phyloP scores from a whole-genome alignment of 2,888 invertebrate genomes.

The Gasteruption jaculator region DNA sequence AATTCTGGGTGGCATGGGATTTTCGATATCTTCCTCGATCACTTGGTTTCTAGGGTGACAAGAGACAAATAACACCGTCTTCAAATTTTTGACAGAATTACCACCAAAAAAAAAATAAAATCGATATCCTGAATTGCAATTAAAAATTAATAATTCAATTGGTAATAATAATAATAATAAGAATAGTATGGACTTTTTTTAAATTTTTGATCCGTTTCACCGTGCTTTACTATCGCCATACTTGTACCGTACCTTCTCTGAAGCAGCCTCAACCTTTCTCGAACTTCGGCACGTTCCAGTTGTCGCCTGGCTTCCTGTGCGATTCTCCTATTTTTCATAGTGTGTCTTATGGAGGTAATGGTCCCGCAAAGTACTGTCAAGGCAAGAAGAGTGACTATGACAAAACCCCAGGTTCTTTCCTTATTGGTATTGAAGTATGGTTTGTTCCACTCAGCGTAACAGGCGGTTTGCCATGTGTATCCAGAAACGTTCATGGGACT shows the following conservation, averaged over 20 bases:
- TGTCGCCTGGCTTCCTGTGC: slow-evolving; percentile 56
- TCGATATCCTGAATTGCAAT: not conserved
- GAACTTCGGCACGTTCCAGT: slow-evolving; percentile 58
- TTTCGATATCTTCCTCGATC: slow-evolving; percentile 28
- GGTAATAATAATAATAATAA: no score
- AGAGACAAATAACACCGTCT: slow-evolving; percentile 1
- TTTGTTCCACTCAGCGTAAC: slow-evolving; percentile 59
- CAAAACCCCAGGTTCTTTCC: slow-evolving; percentile 36
- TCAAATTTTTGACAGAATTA: slow-evolving; percentile 4
- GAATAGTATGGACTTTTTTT: no score
- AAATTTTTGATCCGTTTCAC: no score
- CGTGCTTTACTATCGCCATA: not conserved
- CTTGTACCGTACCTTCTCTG: slow-evolving; percentile 48
- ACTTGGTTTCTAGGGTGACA: slow-evolving; percentile 33
- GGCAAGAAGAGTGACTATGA: slow-evolving; percentile 35
- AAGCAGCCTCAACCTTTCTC: slow-evolving; percentile 54
- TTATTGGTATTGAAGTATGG: slow-evolving; percentile 19
- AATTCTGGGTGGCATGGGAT: slow-evolving; percentile 56
- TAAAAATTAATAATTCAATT: slow-evolving; percentile 2
- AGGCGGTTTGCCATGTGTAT: slow-evolving; percentile 66
- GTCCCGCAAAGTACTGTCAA: slow-evolving; percentile 56
- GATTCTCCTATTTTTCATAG: slow-evolving; percentile 56
- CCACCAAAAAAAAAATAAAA: not conserved
- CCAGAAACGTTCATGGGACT: slow-evolving; percentile 63
- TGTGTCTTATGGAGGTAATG: slow-evolving; percentile 56